A percentile compares a stretch with the other conserved stretches of the same genome.
Conservation (phyloP, 2,113 vertebrate species). For the Sprattus sprattus region DNA sequence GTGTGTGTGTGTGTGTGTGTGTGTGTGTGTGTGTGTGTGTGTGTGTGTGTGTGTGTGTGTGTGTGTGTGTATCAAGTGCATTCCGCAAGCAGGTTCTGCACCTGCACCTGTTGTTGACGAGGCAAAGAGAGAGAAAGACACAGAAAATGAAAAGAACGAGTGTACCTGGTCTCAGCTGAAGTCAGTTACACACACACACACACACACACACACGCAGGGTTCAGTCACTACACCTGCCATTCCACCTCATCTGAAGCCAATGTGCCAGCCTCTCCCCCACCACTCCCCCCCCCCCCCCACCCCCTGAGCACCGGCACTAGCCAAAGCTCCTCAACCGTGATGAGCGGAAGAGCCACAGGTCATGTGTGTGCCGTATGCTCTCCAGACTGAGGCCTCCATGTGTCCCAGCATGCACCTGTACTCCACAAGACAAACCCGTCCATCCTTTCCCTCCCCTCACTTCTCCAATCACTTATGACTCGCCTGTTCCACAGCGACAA, state of each 20-base stretch:
- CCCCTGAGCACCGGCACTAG: not conserved
- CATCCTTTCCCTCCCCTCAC: not conserved
- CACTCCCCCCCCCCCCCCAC: not conserved
- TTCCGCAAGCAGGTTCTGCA: not conserved
- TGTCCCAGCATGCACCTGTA: constrained; percentile 54
- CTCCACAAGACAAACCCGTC: constrained; percentile 5
- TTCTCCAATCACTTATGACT: not conserved
- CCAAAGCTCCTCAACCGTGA: not conserved
- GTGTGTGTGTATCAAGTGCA: not conserved
- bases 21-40: not conserved
- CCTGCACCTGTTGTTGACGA: not conserved
- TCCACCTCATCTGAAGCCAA: constrained; percentile 51
- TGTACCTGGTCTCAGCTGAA: not conserved
- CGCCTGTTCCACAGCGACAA: constrained; percentile 43
- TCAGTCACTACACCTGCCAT: constrained; percentile 50
- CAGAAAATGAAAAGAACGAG: not conserved
- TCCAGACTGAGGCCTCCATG: constrained; percentile 39
- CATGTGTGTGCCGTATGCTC: constrained; percentile 49
- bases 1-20: not conserved
- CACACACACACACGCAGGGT: constrained; percentile 31
- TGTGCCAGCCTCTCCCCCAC: not conserved
- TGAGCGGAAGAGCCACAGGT: constrained; percentile 10
- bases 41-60: not conserved
- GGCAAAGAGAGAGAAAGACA: not conserved
- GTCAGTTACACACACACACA: constrained; percentile 22